Conservation (phyloP, 1,140 invertebrate genomes). For the Paralvinella palmiformis region DNA sequence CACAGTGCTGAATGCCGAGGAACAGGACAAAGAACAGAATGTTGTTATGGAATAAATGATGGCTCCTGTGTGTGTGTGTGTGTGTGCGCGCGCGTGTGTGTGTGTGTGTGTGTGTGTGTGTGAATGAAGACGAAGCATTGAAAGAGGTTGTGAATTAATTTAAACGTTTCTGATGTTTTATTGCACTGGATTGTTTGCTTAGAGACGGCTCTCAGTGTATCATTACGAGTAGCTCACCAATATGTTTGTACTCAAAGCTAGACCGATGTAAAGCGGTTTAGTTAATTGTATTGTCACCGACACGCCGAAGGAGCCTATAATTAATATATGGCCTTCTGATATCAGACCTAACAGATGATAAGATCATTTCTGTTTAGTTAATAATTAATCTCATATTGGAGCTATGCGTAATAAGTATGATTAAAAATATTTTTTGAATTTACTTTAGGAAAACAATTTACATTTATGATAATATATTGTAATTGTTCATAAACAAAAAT, state of each 20-base stretch:
- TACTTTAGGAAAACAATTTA: too few species aligned
- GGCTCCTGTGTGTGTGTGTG: background rate
- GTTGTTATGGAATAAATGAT: background rate
- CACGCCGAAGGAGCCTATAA: background rate
- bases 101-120: too few species aligned
- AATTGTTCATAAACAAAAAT: too few species aligned
- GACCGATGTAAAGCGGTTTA: background rate
- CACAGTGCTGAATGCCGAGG: slow-evolving; percentile 45
- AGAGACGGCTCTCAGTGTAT: background rate
- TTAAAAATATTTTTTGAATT: too few species aligned
- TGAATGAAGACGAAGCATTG: background rate
- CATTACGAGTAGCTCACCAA: too few species aligned
- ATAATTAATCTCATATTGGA: too few species aligned
- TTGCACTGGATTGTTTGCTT: background rate
- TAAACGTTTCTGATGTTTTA: background rate
- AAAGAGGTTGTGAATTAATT: background rate
- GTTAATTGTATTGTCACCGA: background rate
- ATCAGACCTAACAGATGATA: background rate
- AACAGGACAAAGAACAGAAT: slow-evolving; percentile 19
- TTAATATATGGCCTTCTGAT: background rate
- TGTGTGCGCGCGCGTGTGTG: too few species aligned
- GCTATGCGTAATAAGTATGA: too few species aligned
- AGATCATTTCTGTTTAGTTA: too few species aligned
- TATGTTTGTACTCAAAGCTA: too few species aligned
- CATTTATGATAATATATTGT: too few species aligned